phyloP scores from a whole-genome alignment of 1,140 invertebrate species.

The Pseudomyrmex cubaensis region DNA sequence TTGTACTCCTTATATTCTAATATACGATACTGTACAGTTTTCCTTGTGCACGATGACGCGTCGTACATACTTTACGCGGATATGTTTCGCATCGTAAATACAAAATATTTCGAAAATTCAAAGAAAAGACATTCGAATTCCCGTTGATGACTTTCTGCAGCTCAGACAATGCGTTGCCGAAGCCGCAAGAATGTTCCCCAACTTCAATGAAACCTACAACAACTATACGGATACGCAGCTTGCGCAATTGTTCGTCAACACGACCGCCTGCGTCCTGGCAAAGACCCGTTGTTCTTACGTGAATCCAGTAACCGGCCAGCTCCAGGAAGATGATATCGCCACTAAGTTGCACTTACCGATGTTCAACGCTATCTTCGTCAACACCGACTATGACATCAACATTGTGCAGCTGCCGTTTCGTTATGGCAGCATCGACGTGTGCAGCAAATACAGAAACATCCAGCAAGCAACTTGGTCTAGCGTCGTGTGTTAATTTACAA shows the following conservation, averaged over 20 bases:
- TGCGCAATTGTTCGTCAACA: conserved; percentile 78
- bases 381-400: conserved; percentile 79
- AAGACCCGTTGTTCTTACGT: conserved; percentile 75
- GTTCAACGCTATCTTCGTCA: conserved; percentile 78
- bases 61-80: neutral
- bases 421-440: conserved; percentile 71
- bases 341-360: conserved; percentile 72
- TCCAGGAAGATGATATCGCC: conserved; percentile 67
- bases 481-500: conserved; percentile 72
- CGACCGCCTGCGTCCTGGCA: conserved; percentile 79
- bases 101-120: neutral
- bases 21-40: conserved; percentile 35
- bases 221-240: conserved; percentile 65
- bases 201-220: conserved; percentile 47
- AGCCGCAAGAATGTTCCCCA: conserved; percentile 68
- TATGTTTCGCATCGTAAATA: neutral
- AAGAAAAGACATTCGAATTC: neutral
- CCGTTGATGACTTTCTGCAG: conserved; percentile 63
- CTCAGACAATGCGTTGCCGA: conserved; percentile 75
- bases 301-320: conserved; percentile 79
- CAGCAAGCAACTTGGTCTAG: conserved; percentile 76
- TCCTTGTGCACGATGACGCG: neutral
- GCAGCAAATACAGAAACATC: conserved; percentile 77
- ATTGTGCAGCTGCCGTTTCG: conserved; percentile 79
- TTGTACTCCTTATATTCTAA: neutral